phyloP scores from a whole-genome alignment of 2,113 vertebrate genomes.

The Thinocorus orbignyianus region DNA sequence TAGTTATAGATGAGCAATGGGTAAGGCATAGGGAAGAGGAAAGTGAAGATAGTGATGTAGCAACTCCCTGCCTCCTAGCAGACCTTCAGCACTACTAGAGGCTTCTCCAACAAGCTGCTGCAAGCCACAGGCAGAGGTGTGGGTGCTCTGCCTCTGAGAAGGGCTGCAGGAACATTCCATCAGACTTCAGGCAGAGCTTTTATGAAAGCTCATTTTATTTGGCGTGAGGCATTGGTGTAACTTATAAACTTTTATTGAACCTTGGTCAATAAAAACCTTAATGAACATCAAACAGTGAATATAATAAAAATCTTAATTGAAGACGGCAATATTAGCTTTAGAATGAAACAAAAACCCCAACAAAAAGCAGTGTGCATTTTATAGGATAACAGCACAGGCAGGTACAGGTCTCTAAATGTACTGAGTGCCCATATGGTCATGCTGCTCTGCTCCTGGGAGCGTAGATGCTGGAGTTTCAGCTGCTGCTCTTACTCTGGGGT shows the following conservation, averaged over 20 bases:
- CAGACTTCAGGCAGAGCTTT: neutral
- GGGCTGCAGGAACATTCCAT: neutral
- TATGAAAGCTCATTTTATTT: neutral
- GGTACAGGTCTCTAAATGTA: neutral
- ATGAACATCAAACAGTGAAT: neutral
- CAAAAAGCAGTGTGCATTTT: neutral
- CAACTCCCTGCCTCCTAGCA: accelerated
- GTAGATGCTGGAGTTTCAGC: neutral
- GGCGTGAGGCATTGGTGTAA: neutral
- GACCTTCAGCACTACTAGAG: neutral
- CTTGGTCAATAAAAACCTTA: neutral
- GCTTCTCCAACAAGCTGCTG: neutral
- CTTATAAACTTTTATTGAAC: neutral
- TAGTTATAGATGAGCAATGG: neutral
- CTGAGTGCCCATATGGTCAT: neutral
- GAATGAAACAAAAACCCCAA: neutral
- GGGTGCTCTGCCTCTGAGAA: neutral
- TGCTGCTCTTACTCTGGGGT: neutral
- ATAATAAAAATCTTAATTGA: constrained; percentile 15
- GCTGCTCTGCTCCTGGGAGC: neutral
- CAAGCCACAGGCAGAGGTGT: neutral
- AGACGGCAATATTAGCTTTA: neutral
- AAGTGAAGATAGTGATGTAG: neutral
- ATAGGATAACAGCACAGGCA: neutral
- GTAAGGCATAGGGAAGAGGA: neutral